Percentiles rank a stretch among this genome's conserved stretches.
Conservation (phyloP, 2,797 vertebrate genomes). For the Babyrousa celebensis region DNA sequence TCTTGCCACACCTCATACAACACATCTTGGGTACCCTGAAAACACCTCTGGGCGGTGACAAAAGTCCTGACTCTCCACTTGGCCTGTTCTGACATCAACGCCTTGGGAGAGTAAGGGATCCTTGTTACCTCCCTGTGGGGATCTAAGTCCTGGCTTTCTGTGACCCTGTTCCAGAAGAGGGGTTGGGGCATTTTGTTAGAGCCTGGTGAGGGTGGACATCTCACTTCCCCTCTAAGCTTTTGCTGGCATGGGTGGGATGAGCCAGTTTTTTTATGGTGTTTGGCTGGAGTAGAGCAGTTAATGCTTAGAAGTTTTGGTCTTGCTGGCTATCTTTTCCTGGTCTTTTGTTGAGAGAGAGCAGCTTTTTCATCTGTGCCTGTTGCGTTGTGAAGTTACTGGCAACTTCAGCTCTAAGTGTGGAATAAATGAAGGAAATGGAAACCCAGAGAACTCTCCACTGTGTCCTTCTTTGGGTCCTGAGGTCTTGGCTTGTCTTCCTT, state of each 20-base stretch:
- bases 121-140: too few relatives aligned
- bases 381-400: neutral
- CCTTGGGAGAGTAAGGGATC: neutral
- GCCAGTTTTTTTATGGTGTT: neutral
- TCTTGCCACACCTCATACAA: neutral
- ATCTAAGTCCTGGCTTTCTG: neutral
- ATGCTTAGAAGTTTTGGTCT: neutral
- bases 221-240: neutral
- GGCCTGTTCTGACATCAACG: neutral
- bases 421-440: neutral
- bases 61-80: neutral
- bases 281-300: neutral
- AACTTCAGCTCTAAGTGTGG: neutral
- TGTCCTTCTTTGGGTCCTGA: neutral
- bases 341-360: neutral
- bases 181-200: neutral
- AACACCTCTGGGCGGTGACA: neutral
- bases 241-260: neutral
- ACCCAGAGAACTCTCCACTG: neutral
- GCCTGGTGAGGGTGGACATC: neutral
- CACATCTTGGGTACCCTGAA: neutral
- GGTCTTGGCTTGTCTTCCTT: neutral
- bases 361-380: neutral
- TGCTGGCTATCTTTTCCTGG: neutral
- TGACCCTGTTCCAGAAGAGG: neutral